Evolutionary conservation across 2,797 vertebrate species (phyloP).

Genomic region (Gadopsis marmoratus): DNA sequence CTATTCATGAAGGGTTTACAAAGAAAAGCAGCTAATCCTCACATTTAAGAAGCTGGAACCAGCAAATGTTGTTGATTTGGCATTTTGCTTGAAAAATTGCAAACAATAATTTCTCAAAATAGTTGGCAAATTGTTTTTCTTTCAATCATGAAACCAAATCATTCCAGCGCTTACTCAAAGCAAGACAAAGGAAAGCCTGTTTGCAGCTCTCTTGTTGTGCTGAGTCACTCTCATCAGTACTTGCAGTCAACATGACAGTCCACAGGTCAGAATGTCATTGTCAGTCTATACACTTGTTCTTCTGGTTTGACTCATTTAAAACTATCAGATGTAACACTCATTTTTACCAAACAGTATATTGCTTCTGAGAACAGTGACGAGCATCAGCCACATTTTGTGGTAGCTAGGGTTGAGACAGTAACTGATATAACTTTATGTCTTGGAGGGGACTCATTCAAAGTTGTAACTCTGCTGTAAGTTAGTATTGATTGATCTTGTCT

Average conservation of each 20-base stretch:
- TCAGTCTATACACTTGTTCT: background rate
- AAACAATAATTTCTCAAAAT: no score
- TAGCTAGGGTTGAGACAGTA: background rate
- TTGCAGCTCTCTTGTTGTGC: background rate
- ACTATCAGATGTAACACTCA: background rate
- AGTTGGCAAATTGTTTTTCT: no score
- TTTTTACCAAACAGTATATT: background rate
- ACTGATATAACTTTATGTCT: background rate
- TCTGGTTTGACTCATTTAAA: background rate
- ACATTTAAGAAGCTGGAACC: no score
- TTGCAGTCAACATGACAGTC: background rate
- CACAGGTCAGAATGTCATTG: background rate
- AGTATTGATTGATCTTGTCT: background rate
- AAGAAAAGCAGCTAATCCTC: no score
- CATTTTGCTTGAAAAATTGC: no score
- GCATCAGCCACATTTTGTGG: background rate
- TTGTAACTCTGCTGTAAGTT: background rate
- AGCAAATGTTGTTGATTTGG: no score
- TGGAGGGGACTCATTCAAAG: no score
- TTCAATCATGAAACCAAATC: no score
- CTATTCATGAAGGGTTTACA: background rate
- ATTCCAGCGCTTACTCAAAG: no score
- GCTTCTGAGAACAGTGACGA: background rate
- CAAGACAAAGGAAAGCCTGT: background rate
- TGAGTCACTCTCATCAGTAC: slow-evolving; percentile 1